Evolutionary conservation across 1,140 invertebrate genomes (phyloP), one percentile per base, ranked within the genome.

Genomic region (Maniola jurtina): DNA sequence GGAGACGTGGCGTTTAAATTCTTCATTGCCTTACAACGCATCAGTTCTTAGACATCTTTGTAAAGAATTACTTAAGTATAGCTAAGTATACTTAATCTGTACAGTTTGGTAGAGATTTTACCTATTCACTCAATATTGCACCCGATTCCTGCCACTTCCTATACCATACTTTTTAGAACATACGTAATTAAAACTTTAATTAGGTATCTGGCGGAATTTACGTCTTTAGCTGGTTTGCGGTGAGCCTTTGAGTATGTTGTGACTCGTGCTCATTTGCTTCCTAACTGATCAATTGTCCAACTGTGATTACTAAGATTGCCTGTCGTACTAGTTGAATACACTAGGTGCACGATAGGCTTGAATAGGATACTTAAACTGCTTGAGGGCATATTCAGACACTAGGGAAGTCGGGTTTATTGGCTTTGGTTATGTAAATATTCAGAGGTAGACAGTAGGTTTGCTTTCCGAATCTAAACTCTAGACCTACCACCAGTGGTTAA

Each of bases 311-410:
- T 36, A 54, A 60, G 48, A 66, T 66, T 63, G 54, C 58, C 58
- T 66, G 64, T 66, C 64, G 56, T 66, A 40, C 55, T 57, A 40
- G 61, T 56, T 52, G 64, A 56, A 50, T 66, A 14, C 52, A 25
- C 55, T 38, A 60, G 45, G 40, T 56, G 52, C 64, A 59, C 35
- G 58, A 66, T 57, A 60, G 50, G 40, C 33, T 63, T 63, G 64
- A 55, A 66, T 66, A 52, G 58, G 40, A 61, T 56, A 42, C 50
- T 52, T 57, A 67, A 42, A 67, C 65, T 61, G 59, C 65, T 61
- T 35, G 42, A 66, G 47, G 65, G 59, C 47, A 48, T 40, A 36
- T 38, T 42, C 52, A 10, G 54, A 63, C 52, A 45, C 61, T 47
- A 40, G 35, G 40, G 16, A 56, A 56, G 35, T 57, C 34, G n/a